phyloP scores from a whole-genome alignment of 2,113 vertebrate species.

The Collichthys lucidus region DNA sequence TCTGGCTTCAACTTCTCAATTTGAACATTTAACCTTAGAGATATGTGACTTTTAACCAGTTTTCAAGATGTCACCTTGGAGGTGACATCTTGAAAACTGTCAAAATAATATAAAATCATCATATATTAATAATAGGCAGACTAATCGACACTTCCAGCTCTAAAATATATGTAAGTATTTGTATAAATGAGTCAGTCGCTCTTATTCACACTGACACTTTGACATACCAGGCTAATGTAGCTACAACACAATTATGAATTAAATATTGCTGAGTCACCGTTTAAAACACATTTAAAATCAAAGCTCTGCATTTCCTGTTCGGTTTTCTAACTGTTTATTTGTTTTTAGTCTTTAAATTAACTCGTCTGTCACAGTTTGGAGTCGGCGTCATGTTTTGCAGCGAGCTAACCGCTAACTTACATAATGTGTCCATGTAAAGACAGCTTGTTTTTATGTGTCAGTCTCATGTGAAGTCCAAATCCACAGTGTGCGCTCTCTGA shows the following conservation, averaged over 20 bases:
- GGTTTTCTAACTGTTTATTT: accelerated
- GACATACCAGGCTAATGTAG: neutral
- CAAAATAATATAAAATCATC: neutral
- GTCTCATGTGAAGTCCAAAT: neutral
- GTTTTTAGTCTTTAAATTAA: neutral
- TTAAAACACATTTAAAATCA: neutral
- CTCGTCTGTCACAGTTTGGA: accelerated
- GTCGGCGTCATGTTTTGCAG: too few species aligned
- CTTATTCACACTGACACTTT: neutral
- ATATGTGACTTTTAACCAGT: neutral
- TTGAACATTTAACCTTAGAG: neutral
- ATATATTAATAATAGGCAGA: too few species aligned
- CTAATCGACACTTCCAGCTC: neutral
- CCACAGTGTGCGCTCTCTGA: accelerated
- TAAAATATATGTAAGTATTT: neutral
- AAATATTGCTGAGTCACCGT: too few species aligned
- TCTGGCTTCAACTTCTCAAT: neutral
- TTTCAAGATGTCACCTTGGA: neutral
- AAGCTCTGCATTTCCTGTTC: accelerated
- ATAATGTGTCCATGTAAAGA: neutral
- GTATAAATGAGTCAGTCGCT: neutral
- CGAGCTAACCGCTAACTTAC: neutral
- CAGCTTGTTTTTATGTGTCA: neutral
- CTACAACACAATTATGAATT: neutral
- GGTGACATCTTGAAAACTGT: too few species aligned